These are phyloP conservation scores for Murina feae DNA, from an alignment of 2,113 vertebrate species.

Conservation along the genomic window DNA sequence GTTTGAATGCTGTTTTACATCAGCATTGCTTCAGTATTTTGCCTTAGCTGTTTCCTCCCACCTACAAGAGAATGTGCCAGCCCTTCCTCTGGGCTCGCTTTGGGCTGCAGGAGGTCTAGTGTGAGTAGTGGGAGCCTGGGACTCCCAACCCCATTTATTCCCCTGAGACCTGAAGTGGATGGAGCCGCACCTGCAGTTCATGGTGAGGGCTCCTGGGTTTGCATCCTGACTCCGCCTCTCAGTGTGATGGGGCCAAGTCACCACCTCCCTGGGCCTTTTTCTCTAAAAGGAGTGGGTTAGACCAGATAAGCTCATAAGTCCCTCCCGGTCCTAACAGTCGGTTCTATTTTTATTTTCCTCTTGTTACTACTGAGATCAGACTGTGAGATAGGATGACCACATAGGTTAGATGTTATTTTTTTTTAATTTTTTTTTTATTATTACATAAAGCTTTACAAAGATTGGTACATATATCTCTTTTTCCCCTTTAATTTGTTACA, in stretches of 20 bases:
- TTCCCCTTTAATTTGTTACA: background rate
- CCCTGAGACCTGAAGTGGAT: background rate
- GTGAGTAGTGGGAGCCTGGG: background rate
- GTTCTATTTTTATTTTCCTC: background rate
- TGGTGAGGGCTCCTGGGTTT: background rate
- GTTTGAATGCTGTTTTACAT: conserved; percentile 22
- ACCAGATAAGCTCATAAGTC: background rate
- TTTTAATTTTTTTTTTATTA: too few relatives aligned
- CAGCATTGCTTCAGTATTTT: background rate
- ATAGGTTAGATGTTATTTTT: background rate
- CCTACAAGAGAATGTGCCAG: conserved; percentile 48
- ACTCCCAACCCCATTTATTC: background rate
- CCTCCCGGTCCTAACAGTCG: background rate
- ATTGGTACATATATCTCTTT: too few relatives aligned
- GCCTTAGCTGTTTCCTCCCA: background rate
- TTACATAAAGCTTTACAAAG: too few relatives aligned
- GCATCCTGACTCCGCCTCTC: background rate
- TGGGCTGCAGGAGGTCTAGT: background rate
- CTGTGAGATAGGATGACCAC: background rate
- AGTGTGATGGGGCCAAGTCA: background rate
- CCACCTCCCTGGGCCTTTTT: background rate
- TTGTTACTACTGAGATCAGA: background rate
- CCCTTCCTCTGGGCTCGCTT: background rate
- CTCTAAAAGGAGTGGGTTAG: background rate
- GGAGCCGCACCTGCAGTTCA: background rate